Evolutionary conservation across 2,888 invertebrate species (phyloP).

Genomic region (Lasioglossum figueresi): DNA sequence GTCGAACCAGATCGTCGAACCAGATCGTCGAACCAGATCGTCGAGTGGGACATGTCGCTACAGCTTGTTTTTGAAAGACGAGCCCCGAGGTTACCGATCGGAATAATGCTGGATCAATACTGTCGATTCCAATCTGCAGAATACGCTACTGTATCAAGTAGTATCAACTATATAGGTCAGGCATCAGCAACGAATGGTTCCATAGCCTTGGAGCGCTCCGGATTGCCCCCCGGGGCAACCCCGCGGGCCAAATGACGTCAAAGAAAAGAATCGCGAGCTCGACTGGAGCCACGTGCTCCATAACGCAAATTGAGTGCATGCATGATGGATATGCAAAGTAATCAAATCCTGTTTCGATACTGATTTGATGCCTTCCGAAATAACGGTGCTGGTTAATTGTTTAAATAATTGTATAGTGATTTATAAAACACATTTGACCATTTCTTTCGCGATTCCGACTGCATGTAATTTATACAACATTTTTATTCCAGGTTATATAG

Average conservation of each 20-base stretch:
- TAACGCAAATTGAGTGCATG: background rate
- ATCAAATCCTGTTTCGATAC: background rate
- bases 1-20: no score
- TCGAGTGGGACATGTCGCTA: background rate
- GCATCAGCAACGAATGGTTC: background rate
- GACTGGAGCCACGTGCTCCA: background rate
- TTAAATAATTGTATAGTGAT: no score
- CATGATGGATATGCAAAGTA: background rate
- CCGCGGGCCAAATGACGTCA: background rate
- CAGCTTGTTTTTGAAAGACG: background rate
- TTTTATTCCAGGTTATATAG: no score
- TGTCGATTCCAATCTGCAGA: slow-evolving; percentile 2
- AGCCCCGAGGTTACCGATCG: background rate
- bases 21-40: background rate
- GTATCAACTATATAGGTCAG: slow-evolving; percentile 6
- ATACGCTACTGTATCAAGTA: background rate
- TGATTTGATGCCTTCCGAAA: background rate
- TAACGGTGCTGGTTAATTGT: background rate
- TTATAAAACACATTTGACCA: no score
- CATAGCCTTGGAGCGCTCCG: background rate
- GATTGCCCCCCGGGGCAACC: background rate
- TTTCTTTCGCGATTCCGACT: no score
- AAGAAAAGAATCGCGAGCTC: background rate
- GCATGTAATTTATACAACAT: no score
- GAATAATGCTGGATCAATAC: background rate